A percentile compares a stretch with the other conserved stretches of the same genome.
phyloP scores from a whole-genome alignment of 2,113 vertebrate species.

The Oryctolagus cuniculus region DNA sequence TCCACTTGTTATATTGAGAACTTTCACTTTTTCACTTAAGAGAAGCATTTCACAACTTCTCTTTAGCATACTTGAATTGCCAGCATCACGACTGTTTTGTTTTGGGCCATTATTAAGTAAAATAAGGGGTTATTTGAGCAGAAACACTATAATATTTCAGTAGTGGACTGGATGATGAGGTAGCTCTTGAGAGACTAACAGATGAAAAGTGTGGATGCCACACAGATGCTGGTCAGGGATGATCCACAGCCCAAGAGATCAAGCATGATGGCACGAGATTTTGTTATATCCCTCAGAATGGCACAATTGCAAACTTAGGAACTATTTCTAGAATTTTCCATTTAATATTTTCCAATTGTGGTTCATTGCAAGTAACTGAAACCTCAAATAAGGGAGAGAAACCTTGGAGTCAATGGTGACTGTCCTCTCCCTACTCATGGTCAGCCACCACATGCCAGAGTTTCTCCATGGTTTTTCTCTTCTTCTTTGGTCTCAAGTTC shows the following conservation, averaged over 20 bases:
- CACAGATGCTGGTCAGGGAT: rapidly evolving
- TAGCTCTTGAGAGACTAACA: neutral
- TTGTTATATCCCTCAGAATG: neutral
- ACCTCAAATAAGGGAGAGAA: neutral
- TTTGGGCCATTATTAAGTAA: neutral
- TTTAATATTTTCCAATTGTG: too few species aligned
- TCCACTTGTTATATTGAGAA: neutral
- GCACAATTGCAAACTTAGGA: too few species aligned
- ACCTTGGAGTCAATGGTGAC: neutral
- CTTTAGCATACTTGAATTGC: neutral
- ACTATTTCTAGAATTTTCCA: too few species aligned
- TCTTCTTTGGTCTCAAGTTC: neutral
- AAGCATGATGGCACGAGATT: neutral
- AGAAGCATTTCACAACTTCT: neutral
- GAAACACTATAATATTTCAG: too few species aligned
- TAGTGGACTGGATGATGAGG: neutral
- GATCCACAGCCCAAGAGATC: too few species aligned
- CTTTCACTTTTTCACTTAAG: neutral
- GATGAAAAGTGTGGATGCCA: too few species aligned
- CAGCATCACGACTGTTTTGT: neutral
- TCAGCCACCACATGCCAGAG: neutral
- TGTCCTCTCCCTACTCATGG: neutral
- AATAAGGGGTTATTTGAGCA: too few species aligned
- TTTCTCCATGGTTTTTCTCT: neutral
- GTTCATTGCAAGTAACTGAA: neutral